These are phyloP conservation scores for Elaphurus davidianus DNA, from an alignment of 2,113 vertebrate genomes.

Conservation along the genomic window DNA sequence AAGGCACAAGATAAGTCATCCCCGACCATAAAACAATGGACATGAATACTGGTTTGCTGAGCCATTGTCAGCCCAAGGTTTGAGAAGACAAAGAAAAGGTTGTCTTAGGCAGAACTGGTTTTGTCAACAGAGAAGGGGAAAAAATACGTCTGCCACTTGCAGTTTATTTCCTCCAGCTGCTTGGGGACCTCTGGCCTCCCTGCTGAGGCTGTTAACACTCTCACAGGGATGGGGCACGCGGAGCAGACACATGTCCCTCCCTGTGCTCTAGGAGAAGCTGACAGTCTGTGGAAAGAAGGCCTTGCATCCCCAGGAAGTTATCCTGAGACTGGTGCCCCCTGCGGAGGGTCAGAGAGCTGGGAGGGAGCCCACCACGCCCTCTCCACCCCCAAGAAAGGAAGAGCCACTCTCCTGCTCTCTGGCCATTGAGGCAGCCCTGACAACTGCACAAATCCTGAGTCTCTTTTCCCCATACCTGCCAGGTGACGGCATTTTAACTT, in stretches of 20 bases:
- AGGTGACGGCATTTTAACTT: fast-evolving
- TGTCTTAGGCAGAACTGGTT: not conserved
- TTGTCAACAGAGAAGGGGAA: not conserved
- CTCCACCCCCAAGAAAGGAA: not conserved
- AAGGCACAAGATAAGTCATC: not conserved
- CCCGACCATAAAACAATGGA: not conserved
- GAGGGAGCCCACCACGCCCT: fast-evolving
- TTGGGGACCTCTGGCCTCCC: not conserved
- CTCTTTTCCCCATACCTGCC: too few relatives aligned
- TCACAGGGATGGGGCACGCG: fast-evolving
- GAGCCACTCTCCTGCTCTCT: too few relatives aligned
- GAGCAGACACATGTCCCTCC: not conserved
- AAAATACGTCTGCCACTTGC: not conserved
- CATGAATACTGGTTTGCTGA: not conserved
- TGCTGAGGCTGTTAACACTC: not conserved
- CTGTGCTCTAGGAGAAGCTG: not conserved
- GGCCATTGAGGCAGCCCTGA: not conserved
- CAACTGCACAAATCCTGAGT: fast-evolving
- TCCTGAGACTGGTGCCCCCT: not conserved
- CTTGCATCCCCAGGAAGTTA: too few relatives aligned
- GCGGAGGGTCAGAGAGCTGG: not conserved
- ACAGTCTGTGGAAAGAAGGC: not conserved
- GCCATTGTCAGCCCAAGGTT: not conserved
- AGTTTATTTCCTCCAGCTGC: not conserved
- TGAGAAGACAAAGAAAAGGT: not conserved